phyloP scores from a whole-genome alignment of 2,797 vertebrate genomes.

The Neostethus bicornis region DNA sequence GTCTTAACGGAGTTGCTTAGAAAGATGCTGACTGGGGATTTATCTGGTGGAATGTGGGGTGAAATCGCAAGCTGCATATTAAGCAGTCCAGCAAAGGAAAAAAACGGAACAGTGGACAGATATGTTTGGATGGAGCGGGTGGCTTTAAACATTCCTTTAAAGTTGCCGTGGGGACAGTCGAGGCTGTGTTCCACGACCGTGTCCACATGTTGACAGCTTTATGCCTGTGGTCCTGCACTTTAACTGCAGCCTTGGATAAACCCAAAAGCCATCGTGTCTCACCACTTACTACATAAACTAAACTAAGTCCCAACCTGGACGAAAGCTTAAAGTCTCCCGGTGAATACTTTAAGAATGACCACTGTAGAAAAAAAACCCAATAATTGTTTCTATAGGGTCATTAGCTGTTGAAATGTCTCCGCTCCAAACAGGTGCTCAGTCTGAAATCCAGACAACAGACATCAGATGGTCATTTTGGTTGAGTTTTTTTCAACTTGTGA shows the following conservation, averaged over 20 bases:
- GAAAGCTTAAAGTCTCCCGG: conserved; percentile 12
- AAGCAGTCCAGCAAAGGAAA: conserved; percentile 57
- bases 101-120: conserved; percentile 62
- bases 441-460: conserved; percentile 44
- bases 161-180: conserved; percentile 70
- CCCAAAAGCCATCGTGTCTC: conserved; percentile 61
- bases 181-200: conserved; percentile 64
- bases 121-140: conserved; percentile 60
- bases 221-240: conserved; percentile 70
- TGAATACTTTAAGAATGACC: conserved; percentile 17
- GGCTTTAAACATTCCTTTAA: conserved; percentile 64
- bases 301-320: conserved; percentile 32
- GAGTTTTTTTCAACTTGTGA: conserved; percentile 48
- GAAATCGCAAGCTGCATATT: conserved; percentile 68
- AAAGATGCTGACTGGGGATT: conserved; percentile 60
- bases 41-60: conserved; percentile 63
- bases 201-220: conserved; percentile 79
- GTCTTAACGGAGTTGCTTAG: conserved; percentile 71
- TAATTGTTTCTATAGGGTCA: conserved; percentile 33
- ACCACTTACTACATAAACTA: conserved; percentile 32
- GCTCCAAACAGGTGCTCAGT: conserved; percentile 59
- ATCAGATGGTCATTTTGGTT: conserved; percentile 47
- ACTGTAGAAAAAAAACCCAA: neutral
- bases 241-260: conserved; percentile 71
- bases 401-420: conserved; percentile 33